Evolutionary conservation across 2,797 vertebrate genomes (phyloP).

Genomic region (Micromesistius poutassou): DNA sequence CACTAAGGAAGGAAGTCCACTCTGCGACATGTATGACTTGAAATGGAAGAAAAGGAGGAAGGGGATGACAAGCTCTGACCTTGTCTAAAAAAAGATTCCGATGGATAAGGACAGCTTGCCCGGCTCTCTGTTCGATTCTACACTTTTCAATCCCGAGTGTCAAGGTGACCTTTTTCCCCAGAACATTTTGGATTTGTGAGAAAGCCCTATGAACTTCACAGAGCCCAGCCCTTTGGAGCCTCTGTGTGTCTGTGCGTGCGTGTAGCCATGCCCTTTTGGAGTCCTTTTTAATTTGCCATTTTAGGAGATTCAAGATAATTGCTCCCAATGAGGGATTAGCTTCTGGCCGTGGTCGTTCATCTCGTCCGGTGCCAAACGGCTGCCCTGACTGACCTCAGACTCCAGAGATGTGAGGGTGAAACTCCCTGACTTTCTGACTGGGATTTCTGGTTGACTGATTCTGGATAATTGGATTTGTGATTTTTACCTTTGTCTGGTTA

Average conservation of each 20-base stretch:
- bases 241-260: not conserved
- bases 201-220: not conserved
- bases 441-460: slow-evolving; percentile 1
- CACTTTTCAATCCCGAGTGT: not conserved
- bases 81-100: not conserved
- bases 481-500: not conserved
- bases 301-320: slow-evolving; percentile 8
- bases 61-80: not conserved
- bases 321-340: slow-evolving; percentile 2
- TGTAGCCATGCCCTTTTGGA: not conserved
- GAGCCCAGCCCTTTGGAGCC: not conserved
- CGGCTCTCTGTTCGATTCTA: not conserved
- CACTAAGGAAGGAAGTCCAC: not conserved
- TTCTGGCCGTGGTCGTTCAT: not conserved
- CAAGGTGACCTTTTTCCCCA: not conserved
- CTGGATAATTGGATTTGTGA: slow-evolving; percentile 6
- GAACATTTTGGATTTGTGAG: not conserved
- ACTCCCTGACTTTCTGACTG: not conserved
- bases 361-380: not conserved
- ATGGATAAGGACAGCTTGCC: not conserved
- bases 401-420: slow-evolving; percentile 2
- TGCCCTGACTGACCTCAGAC: not conserved
- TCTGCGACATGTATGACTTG: not conserved
- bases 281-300: slow-evolving; percentile 14
- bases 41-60: not conserved